Evolutionary conservation across 2,888 invertebrate genomes (phyloP).

Genomic region (Ormyrus labotus): DNA sequence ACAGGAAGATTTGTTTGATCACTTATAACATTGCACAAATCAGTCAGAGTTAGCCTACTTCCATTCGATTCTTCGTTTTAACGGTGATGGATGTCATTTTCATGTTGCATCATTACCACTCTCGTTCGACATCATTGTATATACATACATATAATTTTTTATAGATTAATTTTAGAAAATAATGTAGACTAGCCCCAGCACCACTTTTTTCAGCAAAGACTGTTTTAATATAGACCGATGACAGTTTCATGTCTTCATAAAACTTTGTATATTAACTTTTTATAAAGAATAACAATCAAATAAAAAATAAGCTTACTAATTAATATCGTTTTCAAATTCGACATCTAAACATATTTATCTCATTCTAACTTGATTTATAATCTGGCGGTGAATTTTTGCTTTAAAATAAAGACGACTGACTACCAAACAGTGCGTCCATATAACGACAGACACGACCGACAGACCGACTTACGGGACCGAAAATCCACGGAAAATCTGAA

Average conservation of each 20-base stretch:
- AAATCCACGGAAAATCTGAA: neutral
- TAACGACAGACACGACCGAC: neutral
- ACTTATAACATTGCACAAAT: constrained; percentile 1
- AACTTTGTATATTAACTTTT: too few species aligned
- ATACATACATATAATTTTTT: constrained; percentile 14
- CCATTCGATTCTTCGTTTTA: neutral
- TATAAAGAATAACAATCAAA: too few species aligned
- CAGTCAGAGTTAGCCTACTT: neutral
- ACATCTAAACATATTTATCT: too few species aligned
- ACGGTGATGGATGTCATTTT: constrained; percentile 15
- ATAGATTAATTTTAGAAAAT: constrained; percentile 27
- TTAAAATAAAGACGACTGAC: constrained; percentile 4
- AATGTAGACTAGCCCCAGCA: constrained; percentile 44
- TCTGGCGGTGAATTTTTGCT: too few species aligned
- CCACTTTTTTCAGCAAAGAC: constrained; percentile 8
- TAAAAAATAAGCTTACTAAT: too few species aligned
- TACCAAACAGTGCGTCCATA: neutral
- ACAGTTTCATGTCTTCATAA: too few species aligned
- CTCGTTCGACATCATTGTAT: constrained; percentile 18
- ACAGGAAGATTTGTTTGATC: constrained; percentile 31
- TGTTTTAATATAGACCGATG: too few species aligned
- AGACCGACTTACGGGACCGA: neutral
- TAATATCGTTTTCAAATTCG: too few species aligned
- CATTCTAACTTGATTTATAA: too few species aligned
- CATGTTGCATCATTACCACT: constrained; percentile 14